Percentiles rank a stretch among this genome's conserved stretches.
These are phyloP conservation scores for Euthynnus affinis DNA, from an alignment of 2,797 vertebrate genomes.

Conservation along the genomic window DNA sequence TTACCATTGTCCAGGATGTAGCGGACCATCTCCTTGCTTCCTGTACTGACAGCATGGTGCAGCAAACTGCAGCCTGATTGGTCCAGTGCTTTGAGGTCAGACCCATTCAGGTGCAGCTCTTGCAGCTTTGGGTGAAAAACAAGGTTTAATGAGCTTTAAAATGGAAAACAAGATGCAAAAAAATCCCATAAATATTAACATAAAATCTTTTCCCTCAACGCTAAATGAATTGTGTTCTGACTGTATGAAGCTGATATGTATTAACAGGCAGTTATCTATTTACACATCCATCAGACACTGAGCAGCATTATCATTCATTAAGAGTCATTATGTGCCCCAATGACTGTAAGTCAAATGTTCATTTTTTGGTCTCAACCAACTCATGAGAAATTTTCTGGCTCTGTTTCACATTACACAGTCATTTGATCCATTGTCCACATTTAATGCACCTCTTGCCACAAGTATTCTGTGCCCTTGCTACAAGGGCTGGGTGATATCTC, in stretches of 20 bases:
- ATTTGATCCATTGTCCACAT: too few relatives aligned
- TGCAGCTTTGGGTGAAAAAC: conserved; percentile 83
- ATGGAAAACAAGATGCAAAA: neutral
- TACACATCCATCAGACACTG: too few relatives aligned
- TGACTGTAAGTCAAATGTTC: too few relatives aligned
- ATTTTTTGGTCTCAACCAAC: too few relatives aligned
- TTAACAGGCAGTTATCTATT: too few relatives aligned
- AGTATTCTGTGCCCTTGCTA: too few relatives aligned
- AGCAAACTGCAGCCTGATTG: conserved; percentile 88
- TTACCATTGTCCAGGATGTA: conserved; percentile 94
- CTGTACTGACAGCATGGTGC: conserved; percentile 90
- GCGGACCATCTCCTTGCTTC: conserved; percentile 94
- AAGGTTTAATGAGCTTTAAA: neutral
- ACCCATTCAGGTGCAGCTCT: conserved; percentile 90
- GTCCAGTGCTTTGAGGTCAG: conserved; percentile 88
- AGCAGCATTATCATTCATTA: too few relatives aligned
- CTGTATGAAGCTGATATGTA: neutral
- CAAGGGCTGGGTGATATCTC: too few relatives aligned
- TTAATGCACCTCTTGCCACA: too few relatives aligned
- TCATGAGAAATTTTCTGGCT: too few relatives aligned
- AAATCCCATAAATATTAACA: neutral
- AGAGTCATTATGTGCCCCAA: too few relatives aligned
- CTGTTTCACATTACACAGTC: too few relatives aligned
- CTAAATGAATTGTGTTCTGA: neutral
- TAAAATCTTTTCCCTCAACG: neutral